Conservation (phyloP, 2,797 vertebrate species). For the Clarias laeviceps region DNA sequence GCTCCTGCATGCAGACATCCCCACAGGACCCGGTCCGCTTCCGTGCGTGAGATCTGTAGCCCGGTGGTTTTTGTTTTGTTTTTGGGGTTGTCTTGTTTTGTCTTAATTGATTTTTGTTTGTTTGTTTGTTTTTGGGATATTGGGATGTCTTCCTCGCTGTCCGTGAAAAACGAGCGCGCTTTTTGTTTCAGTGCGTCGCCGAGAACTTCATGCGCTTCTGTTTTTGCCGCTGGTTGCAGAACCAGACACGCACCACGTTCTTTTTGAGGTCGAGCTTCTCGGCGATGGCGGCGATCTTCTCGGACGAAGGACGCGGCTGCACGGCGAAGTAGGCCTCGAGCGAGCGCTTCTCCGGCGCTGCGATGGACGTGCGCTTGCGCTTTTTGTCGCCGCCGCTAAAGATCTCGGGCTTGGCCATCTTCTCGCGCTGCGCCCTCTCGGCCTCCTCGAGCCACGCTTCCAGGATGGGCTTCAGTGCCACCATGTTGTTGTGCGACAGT, state of each 20-base stretch:
- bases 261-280: constrained; percentile 95
- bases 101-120: too few relatives aligned
- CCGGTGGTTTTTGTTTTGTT: neutral
- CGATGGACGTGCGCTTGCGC: constrained; percentile 89
- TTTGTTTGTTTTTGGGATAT: neutral
- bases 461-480: constrained; percentile 90
- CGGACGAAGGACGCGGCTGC: constrained; percentile 88
- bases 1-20: constrained; percentile 55
- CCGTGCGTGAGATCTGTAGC: constrained; percentile 41
- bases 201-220: constrained; percentile 96
- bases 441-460: constrained; percentile 93
- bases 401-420: constrained; percentile 90
- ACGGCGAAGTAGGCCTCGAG: constrained; percentile 91
- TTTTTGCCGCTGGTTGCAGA: constrained; percentile 94
- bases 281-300: constrained; percentile 91
- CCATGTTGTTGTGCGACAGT: constrained; percentile 93
- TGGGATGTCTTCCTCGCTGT: constrained; percentile 12
- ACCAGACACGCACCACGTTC: constrained; percentile 93
- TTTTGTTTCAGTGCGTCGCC: constrained; percentile 79
- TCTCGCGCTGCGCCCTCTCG: constrained; percentile 87
- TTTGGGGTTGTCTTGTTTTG: too few relatives aligned
- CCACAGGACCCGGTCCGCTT: constrained; percentile 31
- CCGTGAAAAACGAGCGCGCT: constrained; percentile 3
- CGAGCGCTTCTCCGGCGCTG: constrained; percentile 88
- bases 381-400: constrained; percentile 89